A percentile compares a stretch with the other conserved stretches of the same genome.
These are phyloP conservation scores for Alosa sapidissima DNA, from an alignment of 2,797 vertebrate genomes.

Conservation along the genomic window DNA sequence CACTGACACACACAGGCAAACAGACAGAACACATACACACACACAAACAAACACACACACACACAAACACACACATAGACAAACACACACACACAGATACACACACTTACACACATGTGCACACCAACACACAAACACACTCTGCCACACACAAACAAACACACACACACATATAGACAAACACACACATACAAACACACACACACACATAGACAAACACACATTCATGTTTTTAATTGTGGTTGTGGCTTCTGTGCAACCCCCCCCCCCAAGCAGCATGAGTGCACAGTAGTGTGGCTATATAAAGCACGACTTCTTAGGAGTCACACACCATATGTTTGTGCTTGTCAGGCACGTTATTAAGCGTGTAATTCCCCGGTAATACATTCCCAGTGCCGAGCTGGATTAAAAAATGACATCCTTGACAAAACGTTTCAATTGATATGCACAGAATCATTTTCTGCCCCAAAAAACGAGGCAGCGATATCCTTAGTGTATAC, in stretches of 20 bases:
- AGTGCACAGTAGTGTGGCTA: not conserved
- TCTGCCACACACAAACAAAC: not conserved
- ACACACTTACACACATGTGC: not conserved
- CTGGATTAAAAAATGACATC: slow-evolving; percentile 19
- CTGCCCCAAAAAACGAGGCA: not conserved
- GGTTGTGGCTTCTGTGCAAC: too few relatives aligned
- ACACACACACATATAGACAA: not conserved
- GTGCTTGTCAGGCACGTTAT: not conserved
- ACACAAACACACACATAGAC: not conserved
- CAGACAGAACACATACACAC: not conserved
- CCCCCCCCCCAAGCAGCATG: not conserved
- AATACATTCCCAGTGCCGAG: not conserved
- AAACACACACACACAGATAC: not conserved
- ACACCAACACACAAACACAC: not conserved
- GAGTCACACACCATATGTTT: not conserved
- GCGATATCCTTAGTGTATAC: not conserved
- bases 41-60: not conserved
- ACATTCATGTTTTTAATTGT: not conserved
- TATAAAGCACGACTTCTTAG: not conserved
- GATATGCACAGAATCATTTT: not conserved
- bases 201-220: not conserved
- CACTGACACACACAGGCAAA: not conserved
- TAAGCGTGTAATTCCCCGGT: not conserved
- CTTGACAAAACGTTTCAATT: not conserved
- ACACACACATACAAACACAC: not conserved